Conservation (phyloP, 2,113 vertebrate genomes). For the Caranx ignobilis region DNA sequence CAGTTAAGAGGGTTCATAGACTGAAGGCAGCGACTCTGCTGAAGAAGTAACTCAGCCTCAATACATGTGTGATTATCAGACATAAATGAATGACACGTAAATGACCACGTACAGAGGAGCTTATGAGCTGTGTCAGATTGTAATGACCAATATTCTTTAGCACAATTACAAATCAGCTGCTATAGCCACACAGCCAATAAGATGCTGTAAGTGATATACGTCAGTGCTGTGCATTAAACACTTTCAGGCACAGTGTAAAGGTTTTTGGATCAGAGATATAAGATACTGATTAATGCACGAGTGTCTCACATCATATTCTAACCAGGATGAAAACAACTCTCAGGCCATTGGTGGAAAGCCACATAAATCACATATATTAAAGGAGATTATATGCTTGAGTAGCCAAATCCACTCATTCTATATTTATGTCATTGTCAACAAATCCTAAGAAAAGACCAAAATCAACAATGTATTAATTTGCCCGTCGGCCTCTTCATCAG, state of each 20-base stretch:
- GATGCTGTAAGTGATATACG: neutral
- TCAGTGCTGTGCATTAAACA: neutral
- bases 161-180: neutral
- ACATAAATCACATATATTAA: neutral
- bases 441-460: constrained; percentile 5
- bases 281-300: neutral
- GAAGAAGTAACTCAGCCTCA: neutral
- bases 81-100: neutral
- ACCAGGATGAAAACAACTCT: neutral
- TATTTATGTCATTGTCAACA: constrained; percentile 20
- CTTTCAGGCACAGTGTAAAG: too few relatives aligned
- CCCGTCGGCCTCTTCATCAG: neutral
- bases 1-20: neutral
- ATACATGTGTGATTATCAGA: neutral
- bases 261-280: neutral
- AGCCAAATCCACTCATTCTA: neutral
- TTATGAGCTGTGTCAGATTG: neutral
- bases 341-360: neutral
- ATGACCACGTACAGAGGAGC: neutral
- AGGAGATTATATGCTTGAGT: neutral
- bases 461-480: neutral
- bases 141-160: neutral
- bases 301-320: neutral
- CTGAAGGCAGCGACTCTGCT: neutral
- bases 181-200: too few relatives aligned